phyloP scores from a whole-genome alignment of 2,888 invertebrate genomes.

The Stenichneumon culpator region DNA sequence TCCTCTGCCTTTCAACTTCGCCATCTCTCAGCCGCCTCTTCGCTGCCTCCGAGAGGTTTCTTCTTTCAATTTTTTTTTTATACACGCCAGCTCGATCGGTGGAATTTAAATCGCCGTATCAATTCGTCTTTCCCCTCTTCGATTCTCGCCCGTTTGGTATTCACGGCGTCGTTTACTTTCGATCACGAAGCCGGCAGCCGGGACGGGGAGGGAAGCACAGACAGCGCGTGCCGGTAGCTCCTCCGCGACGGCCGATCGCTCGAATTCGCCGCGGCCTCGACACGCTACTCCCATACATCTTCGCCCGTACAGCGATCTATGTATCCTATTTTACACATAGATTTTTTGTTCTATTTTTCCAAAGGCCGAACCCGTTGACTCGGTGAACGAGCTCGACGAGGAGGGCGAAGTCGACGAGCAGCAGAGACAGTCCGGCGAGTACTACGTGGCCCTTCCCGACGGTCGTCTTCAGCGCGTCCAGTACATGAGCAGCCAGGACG shows the following conservation, averaged over 20 bases:
- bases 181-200: constrained; percentile 74
- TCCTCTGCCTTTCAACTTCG: constrained; percentile 56
- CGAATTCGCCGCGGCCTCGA: constrained; percentile 59
- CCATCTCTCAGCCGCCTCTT: constrained; percentile 58
- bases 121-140: constrained; percentile 58
- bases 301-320: not conserved
- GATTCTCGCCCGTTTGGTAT: constrained; percentile 71
- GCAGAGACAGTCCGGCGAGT: constrained; percentile 86
- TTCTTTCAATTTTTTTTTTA: not conserved
- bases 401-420: constrained; percentile 79
- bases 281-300: not conserved
- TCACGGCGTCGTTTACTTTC: constrained; percentile 78
- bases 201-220: not conserved
- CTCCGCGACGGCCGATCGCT: constrained; percentile 38
- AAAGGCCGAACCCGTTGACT: constrained; percentile 79
- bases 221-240: constrained; percentile 42
- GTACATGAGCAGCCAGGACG: constrained; percentile 87
- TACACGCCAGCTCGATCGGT: constrained; percentile 59
- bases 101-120: constrained; percentile 74
- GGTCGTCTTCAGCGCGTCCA: constrained; percentile 88
- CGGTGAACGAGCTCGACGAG: constrained; percentile 81
- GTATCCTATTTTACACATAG: not conserved
- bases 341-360: constrained; percentile 24
- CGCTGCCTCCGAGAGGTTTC: constrained; percentile 27
- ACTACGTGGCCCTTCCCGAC: constrained; percentile 89